These are phyloP conservation scores for Plectrocnemia conspersa DNA, from an alignment of 1,140 invertebrate species.

Conservation along the genomic window DNA sequence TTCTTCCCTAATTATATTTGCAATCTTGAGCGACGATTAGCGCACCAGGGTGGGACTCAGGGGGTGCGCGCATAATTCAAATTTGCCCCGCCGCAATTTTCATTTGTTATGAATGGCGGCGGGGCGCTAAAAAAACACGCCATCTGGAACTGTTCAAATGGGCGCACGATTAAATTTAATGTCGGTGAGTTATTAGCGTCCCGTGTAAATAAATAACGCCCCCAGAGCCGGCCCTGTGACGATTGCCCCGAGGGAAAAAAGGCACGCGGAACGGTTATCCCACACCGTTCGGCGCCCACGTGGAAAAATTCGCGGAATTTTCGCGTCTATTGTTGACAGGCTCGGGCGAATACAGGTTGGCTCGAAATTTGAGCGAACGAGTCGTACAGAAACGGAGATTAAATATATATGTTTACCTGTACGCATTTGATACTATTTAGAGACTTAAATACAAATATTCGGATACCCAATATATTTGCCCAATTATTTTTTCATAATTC, in stretches of 20 bases:
- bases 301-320: slow-evolving; percentile 5
- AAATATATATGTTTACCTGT: no score
- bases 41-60: no score
- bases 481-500: no score
- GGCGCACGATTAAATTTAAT: slow-evolving; percentile 17
- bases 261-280: neutral
- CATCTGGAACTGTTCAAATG: slow-evolving; percentile 19
- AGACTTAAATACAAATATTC: no score
- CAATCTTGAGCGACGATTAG: neutral
- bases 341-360: no score
- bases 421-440: no score
- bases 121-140: slow-evolving; percentile 6
- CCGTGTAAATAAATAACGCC: slow-evolving; percentile 20
- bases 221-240: slow-evolving; percentile 15
- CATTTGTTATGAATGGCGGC: slow-evolving; percentile 4
- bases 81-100: neutral
- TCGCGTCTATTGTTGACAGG: neutral
- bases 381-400: no score
- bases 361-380: no score
- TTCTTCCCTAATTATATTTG: slow-evolving; percentile 7
- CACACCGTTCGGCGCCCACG: neutral
- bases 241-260: slow-evolving; percentile 6
- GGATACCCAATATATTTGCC: no score
- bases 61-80: no score
- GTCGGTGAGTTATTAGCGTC: slow-evolving; percentile 15